Conservation (phyloP, 2,113 vertebrate species). For the Macquaria ambigua region DNA sequence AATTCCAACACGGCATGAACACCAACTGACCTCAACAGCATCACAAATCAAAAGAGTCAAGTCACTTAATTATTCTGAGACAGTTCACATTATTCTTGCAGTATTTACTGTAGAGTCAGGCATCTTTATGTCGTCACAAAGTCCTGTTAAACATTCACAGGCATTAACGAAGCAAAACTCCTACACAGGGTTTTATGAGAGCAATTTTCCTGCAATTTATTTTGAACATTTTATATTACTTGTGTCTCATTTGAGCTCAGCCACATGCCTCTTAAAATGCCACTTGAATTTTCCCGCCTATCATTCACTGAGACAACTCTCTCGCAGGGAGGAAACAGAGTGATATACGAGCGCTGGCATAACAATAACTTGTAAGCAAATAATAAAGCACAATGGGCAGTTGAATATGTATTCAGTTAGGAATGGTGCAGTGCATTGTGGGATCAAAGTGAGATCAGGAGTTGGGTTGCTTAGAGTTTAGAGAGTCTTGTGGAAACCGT, state of each 20-base stretch:
- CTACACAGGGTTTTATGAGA: background rate
- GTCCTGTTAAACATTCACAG: background rate
- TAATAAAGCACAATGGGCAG: background rate
- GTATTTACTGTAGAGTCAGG: background rate
- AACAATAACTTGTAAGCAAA: background rate
- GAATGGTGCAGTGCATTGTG: constrained; percentile 20
- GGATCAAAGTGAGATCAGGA: background rate
- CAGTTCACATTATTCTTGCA: background rate
- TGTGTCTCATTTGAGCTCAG: constrained; percentile 2
- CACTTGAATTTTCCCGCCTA: constrained; percentile 20
- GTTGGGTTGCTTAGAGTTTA: background rate
- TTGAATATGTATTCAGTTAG: background rate
- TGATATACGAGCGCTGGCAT: background rate
- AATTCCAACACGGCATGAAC: background rate
- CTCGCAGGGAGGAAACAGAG: background rate
- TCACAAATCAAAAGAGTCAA: background rate
- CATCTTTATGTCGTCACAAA: background rate
- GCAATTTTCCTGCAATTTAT: constrained; percentile 6
- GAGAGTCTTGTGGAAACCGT: background rate
- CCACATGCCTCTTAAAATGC: constrained; percentile 26
- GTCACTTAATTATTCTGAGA: background rate
- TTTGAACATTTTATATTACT: constrained; percentile 17
- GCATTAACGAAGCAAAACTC: background rate
- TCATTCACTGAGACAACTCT: constrained; percentile 12
- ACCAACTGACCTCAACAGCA: background rate